Conservation (phyloP, 2,888 invertebrate species). For the Mesorhabditis belari region DNA sequence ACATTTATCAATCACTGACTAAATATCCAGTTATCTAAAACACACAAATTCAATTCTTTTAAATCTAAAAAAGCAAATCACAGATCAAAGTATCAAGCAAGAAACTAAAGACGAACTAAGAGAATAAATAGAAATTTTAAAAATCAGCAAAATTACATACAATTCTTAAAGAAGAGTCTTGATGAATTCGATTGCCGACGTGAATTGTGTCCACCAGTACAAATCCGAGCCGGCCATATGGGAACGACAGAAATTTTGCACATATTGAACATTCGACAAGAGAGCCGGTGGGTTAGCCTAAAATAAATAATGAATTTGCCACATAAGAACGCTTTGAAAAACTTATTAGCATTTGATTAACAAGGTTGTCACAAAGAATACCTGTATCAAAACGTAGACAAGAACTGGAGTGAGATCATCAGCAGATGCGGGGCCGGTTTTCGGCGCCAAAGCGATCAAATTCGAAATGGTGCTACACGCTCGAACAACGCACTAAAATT, state of each 20-base stretch:
- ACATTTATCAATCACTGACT: too few species aligned
- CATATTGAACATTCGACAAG: conserved; percentile 89
- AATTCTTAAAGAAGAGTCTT: conserved; percentile 59
- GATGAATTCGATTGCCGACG: conserved; percentile 90
- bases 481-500: too few species aligned
- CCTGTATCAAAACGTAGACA: conserved; percentile 78
- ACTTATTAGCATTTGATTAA: too few species aligned
- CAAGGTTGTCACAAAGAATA: too few species aligned
- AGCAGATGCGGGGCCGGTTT: conserved; percentile 63
- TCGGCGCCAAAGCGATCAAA: conserved; percentile 71
- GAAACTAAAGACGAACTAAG: too few species aligned
- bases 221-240: conserved; percentile 71
- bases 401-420: conserved; percentile 94
- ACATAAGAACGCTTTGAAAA: too few species aligned
- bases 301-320: conserved; percentile 5
- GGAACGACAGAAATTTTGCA: conserved; percentile 78
- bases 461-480: conserved; percentile 90
- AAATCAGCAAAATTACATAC: not conserved
- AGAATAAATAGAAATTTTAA: too few species aligned
- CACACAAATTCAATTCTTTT: too few species aligned
- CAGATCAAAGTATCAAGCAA: conserved; percentile 4
- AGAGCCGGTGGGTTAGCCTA: conserved; percentile 85
- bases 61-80: conserved; percentile 1
- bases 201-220: conserved; percentile 98
- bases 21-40: too few species aligned